These are phyloP conservation scores for Eugnorisma glareosa DNA, from an alignment of 2,888 invertebrate species.

Conservation along the genomic window DNA sequence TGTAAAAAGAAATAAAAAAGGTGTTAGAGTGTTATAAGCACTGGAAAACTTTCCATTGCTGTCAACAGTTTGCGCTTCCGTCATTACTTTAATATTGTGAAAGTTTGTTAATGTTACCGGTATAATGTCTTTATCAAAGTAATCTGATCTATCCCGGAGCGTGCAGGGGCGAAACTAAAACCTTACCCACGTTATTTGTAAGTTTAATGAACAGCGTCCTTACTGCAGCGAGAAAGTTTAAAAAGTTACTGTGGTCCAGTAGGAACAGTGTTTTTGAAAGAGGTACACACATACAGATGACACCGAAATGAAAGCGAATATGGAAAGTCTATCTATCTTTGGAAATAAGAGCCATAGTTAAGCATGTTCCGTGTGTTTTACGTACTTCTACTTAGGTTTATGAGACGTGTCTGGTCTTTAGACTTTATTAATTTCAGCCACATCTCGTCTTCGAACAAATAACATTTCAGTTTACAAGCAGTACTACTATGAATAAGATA, in stretches of 20 bases:
- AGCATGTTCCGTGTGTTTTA: background rate
- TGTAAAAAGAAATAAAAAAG: background rate
- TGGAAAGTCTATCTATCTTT: background rate
- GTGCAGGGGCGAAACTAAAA: slow-evolving; percentile 10
- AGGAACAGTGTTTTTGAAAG: background rate
- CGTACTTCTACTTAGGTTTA: background rate
- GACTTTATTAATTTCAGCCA: background rate
- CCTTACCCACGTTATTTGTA: background rate
- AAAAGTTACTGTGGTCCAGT: slow-evolving; percentile 11
- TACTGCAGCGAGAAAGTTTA: slow-evolving; percentile 1
- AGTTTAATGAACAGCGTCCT: slow-evolving; percentile 30
- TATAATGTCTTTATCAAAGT: background rate
- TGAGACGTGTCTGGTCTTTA: background rate
- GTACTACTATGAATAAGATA: background rate
- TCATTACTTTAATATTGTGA: slow-evolving; percentile 11
- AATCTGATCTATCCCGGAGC: background rate
- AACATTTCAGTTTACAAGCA: slow-evolving; percentile 17
- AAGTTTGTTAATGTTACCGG: background rate
- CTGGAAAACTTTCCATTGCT: background rate
- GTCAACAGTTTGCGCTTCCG: background rate
- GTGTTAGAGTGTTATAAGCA: background rate
- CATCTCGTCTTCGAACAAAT: slow-evolving; percentile 2
- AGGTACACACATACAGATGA: background rate
- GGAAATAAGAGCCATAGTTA: background rate
- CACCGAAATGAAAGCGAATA: background rate